phyloP scores from a whole-genome alignment of 2,888 invertebrate genomes.

The Campoplex capitator region DNA sequence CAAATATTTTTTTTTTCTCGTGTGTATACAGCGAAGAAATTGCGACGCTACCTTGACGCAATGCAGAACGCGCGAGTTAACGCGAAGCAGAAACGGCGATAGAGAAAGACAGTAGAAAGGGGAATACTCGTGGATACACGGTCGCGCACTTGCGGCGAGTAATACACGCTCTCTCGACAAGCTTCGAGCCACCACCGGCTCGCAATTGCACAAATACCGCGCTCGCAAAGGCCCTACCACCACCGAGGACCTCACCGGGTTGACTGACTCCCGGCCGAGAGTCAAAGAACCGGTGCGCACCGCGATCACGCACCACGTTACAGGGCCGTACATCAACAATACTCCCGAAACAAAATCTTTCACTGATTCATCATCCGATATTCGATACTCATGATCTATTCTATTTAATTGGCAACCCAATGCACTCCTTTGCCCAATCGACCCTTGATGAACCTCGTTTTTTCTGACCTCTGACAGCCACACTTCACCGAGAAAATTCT shows the following conservation, averaged over 20 bases:
- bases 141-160: constrained; percentile 60
- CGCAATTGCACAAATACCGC: constrained; percentile 46
- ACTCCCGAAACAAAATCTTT: background rate
- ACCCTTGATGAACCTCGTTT: background rate
- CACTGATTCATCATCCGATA: background rate
- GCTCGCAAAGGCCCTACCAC: constrained; percentile 68
- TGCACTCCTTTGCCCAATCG: background rate
- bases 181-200: constrained; percentile 35
- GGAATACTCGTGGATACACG: constrained; percentile 38
- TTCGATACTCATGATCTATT: background rate
- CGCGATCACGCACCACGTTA: constrained; percentile 77
- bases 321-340: constrained; percentile 72
- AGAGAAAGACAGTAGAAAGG: background rate
- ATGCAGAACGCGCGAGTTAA: constrained; percentile 12
- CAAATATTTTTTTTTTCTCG: background rate
- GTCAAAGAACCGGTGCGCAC: constrained; percentile 82
- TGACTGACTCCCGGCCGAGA: constrained; percentile 82
- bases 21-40: background rate
- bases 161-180: constrained; percentile 37
- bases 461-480: background rate
- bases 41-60: constrained; percentile 3
- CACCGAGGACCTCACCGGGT: constrained; percentile 81
- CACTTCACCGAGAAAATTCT: background rate
- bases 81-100: background rate
- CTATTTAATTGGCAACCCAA: background rate